Conservation (phyloP, 1,140 invertebrate genomes). For the Mycetomoellerius zeteki region DNA sequence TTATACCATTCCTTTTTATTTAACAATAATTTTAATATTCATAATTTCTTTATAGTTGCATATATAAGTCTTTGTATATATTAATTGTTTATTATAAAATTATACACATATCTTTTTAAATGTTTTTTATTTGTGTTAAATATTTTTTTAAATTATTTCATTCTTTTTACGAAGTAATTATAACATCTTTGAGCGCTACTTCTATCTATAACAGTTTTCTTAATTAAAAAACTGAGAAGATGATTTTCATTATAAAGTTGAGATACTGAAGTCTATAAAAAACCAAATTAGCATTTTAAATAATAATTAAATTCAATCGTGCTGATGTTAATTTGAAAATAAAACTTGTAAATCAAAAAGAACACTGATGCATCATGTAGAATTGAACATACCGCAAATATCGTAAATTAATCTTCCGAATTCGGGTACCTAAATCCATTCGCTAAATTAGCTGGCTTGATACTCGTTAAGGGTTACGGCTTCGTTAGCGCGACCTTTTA, state of each 20-base stretch:
- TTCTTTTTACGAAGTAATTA: not conserved
- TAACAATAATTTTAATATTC: not conserved
- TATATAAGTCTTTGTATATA: not conserved
- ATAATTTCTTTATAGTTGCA: not conserved
- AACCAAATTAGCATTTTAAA: not conserved
- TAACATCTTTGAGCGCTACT: not conserved
- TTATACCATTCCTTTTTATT: not conserved
- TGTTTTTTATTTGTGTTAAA: too few relatives aligned
- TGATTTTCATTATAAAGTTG: slow-evolving; percentile 8
- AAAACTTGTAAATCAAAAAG: not conserved
- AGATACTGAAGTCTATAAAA: not conserved
- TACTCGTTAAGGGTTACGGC: slow-evolving; percentile 68
- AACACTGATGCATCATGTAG: not conserved
- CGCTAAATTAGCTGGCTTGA: slow-evolving; percentile 64
- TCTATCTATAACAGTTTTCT: not conserved
- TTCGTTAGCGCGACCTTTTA: slow-evolving; percentile 74
- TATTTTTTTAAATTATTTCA: not conserved
- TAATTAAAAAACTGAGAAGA: not conserved
- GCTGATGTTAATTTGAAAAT: not conserved
- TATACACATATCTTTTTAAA: not conserved
- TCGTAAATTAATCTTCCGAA: slow-evolving; percentile 29
- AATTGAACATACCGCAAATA: not conserved
- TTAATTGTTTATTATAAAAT: not conserved
- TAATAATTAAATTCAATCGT: not conserved
- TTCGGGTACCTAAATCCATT: slow-evolving; percentile 37